phyloP scores from a whole-genome alignment of 2,888 invertebrate species.

The Pandemis corylana region DNA sequence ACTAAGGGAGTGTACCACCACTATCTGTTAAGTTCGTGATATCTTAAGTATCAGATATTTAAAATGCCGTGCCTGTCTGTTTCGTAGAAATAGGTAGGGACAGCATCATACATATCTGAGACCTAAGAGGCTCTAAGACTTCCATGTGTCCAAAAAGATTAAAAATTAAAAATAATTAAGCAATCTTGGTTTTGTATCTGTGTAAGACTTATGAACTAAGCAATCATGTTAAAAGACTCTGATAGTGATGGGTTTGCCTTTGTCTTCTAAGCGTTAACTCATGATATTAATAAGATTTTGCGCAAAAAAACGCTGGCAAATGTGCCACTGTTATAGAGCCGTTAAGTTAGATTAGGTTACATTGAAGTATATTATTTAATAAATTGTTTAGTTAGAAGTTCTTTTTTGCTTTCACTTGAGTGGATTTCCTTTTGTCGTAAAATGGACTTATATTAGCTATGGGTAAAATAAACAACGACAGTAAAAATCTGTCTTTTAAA shows the following conservation, averaged over 20 bases:
- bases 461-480: too few relatives aligned
- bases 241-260: not conserved
- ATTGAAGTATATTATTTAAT: slow-evolving; percentile 9
- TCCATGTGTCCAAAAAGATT: too few relatives aligned
- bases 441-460: not conserved
- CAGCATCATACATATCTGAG: too few relatives aligned
- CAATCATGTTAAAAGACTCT: not conserved
- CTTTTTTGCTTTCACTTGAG: not conserved
- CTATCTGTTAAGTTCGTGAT: too few relatives aligned
- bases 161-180: not conserved
- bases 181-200: not conserved
- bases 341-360: not conserved
- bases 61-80: too few relatives aligned
- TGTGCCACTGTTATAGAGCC: not conserved
- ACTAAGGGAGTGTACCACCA: too few relatives aligned
- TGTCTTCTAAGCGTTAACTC: not conserved
- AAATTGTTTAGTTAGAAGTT: slow-evolving; percentile 18
- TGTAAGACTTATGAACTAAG: not conserved
- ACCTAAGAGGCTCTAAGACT: too few relatives aligned
- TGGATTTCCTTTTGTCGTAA: not conserved
- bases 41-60: too few relatives aligned
- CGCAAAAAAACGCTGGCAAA: not conserved
- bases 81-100: too few relatives aligned
- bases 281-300: not conserved
- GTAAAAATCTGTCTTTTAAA: too few relatives aligned